Base-by-base conservation (phyloP, 2,113 vertebrate genomes). In the Redunca redunca region DNA sequence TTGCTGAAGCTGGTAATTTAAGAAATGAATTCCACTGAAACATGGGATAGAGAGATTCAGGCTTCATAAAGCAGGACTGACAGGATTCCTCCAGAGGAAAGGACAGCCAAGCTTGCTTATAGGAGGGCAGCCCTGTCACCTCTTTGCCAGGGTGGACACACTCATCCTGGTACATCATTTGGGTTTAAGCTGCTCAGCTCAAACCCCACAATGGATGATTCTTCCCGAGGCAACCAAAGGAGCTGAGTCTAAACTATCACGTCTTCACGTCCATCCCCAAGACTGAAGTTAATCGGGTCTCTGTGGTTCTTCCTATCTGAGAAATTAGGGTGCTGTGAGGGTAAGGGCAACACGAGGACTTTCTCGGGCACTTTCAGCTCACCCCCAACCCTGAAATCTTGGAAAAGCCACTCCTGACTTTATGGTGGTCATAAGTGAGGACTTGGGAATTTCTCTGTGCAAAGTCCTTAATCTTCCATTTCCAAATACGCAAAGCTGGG, bases 81-180 rank as follows among this genome's bases (percentile, higher is more conserved):
- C 2, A 46, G 58, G 26, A 23, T 33, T 60, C 21, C 36, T 26
- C 11, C 55, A 19, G 53, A 36, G 5, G 26, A 55, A 60, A 48
- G 3, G 3, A 9, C 33, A 48, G 55, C 1, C 15, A 77, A 7
- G 13, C 13, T 36, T 21, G 50, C 14, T 25, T 23, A 10, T 33
- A 14, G 11, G 84, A 62, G 67, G 21, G 10, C 17, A 50, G 53
- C 2, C 19, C 12, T n/a, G 0, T 11, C 21, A 9, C 52, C 21
- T 88, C 53, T 30, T 0, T 43, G 74, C 15, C 12, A 6, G 36
- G 5, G 3, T n/a, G 43, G 17, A 0, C 16, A 30, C 43, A 5
- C 21, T 33, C n/a, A 1, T 26, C 55, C 11, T 10, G 2, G 7
- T 7, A 17, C 84, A 62, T 9, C n/a, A 8, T 28, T 43, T 81